Base-by-base conservation (phyloP, 2,888 invertebrate species). In the Drosophila barbarae region DNA sequence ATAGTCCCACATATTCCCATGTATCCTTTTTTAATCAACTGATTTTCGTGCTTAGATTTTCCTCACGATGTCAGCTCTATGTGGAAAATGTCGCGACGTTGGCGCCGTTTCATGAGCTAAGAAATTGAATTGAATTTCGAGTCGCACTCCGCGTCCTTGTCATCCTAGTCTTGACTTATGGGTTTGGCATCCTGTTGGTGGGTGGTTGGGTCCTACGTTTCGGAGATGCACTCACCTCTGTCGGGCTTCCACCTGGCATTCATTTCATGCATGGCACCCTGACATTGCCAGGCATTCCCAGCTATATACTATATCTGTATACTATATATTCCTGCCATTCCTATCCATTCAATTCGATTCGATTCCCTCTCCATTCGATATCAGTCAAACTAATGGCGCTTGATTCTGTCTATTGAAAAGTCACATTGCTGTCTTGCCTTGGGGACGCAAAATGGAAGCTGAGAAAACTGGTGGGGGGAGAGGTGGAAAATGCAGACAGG, bases 101-200 rank as follows among this genome's bases (percentile, higher is more conserved):
- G 80, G 72, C 60, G 61, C 67, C 80, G 72, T 68, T 77, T 74
- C 77, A 80, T 74, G 77, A 70, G 75, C 81, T 71, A 71, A 77
- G 64, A 79, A 83, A 83, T 80, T 73, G 77, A 79, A 83, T 83
- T 79, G 72, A 66, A 74, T 83, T 77, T 73, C 60, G 59, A 73
- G 69, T 72, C 58, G 61, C 63, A 65, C 54, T 64, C 54, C 41
- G 41, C 23, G 60, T 49, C 65, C 66, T 49, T 54, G 54, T 49
- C 34, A 38, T 61, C 49, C 51, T 53, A 49, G 35, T n/a, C 69
- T 57, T 82, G 74, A 76, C 72, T 82, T 82, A 79, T 74, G 77
- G 57, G 34, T 47, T 34, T 30, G 15, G 42, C 39, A 60, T 60
- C 59, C 50, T 50, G 41, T 52, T 26, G 30, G 35, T n/a, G 10